A percentile compares a stretch with the other conserved stretches of the same genome.
Conservation (phyloP, 2,888 invertebrate species). For the Morinoia aosen region DNA sequence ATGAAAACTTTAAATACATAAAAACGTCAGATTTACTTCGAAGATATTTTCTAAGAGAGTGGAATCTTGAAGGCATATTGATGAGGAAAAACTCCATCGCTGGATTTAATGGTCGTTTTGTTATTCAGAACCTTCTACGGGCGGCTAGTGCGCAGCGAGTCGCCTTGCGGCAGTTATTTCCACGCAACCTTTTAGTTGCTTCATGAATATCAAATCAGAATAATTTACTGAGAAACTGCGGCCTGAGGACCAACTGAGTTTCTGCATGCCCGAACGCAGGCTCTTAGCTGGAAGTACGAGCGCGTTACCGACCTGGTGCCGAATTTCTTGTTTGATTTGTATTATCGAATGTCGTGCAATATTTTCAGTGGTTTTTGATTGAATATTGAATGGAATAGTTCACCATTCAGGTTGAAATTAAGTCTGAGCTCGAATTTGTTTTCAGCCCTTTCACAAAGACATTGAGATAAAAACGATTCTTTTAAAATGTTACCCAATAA, state of each 20-base stretch:
- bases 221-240: neutral
- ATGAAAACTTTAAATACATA: no score
- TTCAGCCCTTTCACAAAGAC: neutral
- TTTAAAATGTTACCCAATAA: neutral
- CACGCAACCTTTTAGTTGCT: constrained; percentile 4
- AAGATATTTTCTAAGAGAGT: neutral
- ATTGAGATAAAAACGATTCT: neutral
- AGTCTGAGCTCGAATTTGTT: neutral
- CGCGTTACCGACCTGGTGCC: neutral
- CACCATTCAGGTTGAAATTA: neutral
- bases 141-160: neutral
- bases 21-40: neutral
- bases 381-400: neutral
- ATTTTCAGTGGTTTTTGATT: neutral
- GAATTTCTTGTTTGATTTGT: neutral
- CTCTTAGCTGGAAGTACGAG: neutral
- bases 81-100: neutral
- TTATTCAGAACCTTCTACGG: neutral
- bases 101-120: neutral
- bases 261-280: neutral
- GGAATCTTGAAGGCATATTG: neutral
- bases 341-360: neutral
- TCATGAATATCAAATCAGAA: constrained; percentile 29
- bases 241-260: neutral
- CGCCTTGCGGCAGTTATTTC: neutral